phyloP scores from a whole-genome alignment of 2,888 invertebrate genomes.

The Byasa hedistus region DNA sequence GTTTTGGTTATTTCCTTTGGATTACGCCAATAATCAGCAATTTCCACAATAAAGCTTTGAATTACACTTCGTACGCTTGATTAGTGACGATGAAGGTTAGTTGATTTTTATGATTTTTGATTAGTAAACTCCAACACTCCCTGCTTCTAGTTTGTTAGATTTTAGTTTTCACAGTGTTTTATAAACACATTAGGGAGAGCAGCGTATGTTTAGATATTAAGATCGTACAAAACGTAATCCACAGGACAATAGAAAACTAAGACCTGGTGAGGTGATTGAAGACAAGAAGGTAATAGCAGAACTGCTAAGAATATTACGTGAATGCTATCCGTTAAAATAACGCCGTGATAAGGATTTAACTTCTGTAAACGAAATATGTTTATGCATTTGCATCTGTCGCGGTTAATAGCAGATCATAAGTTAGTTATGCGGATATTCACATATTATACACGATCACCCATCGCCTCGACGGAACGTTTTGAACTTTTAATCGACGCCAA shows the following conservation, averaged over 20 bases:
- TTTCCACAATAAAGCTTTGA: conserved; percentile 63
- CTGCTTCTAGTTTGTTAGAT: conserved; percentile 62
- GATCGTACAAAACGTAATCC: conserved; percentile 76
- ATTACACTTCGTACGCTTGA: conserved; percentile 58
- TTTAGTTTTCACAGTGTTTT: conserved; percentile 52
- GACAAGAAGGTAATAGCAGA: conserved; percentile 92
- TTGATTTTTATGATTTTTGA: conserved; percentile 55
- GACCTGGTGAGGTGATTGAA: conserved; percentile 95
- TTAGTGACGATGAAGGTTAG: conserved; percentile 51
- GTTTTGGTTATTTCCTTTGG: conserved; percentile 53
- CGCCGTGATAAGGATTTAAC: conserved; percentile 75
- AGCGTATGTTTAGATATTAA: conserved; percentile 62
- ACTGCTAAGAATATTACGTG: conserved; percentile 67
- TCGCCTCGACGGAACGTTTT: background rate
- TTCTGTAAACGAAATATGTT: conserved; percentile 63
- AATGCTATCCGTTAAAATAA: conserved; percentile 75
- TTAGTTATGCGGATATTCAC: conserved; percentile 62
- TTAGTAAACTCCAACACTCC: conserved; percentile 66
- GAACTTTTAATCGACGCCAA: conserved; percentile 2
- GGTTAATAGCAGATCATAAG: conserved; percentile 55
- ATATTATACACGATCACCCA: conserved; percentile 36
- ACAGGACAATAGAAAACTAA: conserved; percentile 94
- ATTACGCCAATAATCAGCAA: conserved; percentile 54
- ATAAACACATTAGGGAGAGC: conserved; percentile 49
- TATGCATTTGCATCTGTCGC: conserved; percentile 72